These are phyloP conservation scores for Acanthurus leucopareius DNA, from an alignment of 2,797 vertebrate species.

Conservation along the genomic window DNA sequence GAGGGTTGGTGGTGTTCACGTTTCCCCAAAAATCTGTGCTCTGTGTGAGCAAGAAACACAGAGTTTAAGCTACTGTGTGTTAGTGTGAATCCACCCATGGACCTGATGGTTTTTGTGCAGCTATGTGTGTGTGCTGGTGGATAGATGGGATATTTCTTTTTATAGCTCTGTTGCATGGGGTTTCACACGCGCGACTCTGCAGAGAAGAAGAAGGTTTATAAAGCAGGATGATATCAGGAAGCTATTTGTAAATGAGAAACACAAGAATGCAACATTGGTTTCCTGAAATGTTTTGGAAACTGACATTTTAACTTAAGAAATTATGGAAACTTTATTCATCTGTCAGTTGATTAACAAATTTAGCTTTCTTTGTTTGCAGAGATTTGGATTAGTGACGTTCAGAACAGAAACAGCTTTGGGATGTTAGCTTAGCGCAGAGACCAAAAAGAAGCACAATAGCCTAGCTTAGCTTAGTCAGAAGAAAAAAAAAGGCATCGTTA, in stretches of 20 bases:
- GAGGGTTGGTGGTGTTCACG: slow-evolving; percentile 2
- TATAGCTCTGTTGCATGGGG: slow-evolving; percentile 42
- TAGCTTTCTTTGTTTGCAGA: neutral
- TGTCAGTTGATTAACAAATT: neutral
- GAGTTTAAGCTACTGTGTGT: slow-evolving; percentile 6
- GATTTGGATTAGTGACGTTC: neutral
- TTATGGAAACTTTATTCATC: neutral
- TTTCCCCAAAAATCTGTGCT: slow-evolving; percentile 9
- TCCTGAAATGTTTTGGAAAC: neutral
- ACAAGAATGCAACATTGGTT: neutral
- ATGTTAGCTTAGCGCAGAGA: neutral
- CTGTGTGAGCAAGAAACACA: neutral
- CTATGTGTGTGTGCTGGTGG: neutral
- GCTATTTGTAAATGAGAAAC: neutral
- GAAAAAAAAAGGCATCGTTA: no score
- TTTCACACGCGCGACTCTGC: slow-evolving; percentile 37
- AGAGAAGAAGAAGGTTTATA: slow-evolving; percentile 1
- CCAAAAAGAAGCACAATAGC: neutral
- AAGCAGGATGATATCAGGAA: neutral
- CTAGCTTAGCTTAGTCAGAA: neutral
- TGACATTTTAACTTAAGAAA: no score
- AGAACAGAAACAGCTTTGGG: no score
- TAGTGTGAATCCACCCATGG: slow-evolving; percentile 34
- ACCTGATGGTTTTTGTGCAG: slow-evolving; percentile 11
- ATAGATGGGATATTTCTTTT: slow-evolving; percentile 51